Evolutionary conservation across 1,140 invertebrate genomes (phyloP).

Genomic region (Atta cephalotes): DNA sequence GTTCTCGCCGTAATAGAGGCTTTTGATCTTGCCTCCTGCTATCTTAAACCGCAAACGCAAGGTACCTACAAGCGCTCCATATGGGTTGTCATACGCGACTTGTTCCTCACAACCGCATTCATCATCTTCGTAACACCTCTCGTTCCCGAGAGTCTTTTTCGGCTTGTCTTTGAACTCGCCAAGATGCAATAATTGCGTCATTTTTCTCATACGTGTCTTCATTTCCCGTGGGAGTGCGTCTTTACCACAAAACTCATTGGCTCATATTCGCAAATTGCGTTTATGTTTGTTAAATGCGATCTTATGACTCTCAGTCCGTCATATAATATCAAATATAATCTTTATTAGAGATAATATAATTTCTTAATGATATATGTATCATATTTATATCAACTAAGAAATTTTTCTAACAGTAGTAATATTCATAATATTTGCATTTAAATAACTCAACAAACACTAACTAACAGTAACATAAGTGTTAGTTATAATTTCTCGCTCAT

Average conservation of each 20-base stretch:
- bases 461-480: no score
- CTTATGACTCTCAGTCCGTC: not conserved
- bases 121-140: constrained; percentile 71
- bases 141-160: constrained; percentile 66
- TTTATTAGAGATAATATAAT: not conserved
- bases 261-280: not conserved
- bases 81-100: constrained; percentile 65
- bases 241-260: constrained; percentile 24
- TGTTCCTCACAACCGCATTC: constrained; percentile 57
- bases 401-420: not conserved
- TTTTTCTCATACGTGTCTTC: constrained; percentile 39
- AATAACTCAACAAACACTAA: not conserved
- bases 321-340: not conserved
- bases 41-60: constrained; percentile 52
- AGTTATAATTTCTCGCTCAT: no score
- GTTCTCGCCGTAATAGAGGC: constrained; percentile 50
- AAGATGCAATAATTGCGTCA: constrained; percentile 71
- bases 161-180: constrained; percentile 71
- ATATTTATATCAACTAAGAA: not conserved
- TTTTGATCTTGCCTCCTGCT: constrained; percentile 54
- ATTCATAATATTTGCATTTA: not conserved
- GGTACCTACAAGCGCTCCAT: constrained; percentile 42
- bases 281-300: not conserved
- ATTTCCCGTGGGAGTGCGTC: constrained; percentile 9
- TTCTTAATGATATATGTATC: not conserved